Conservation (phyloP, 53 echinoderm and acorn worm genomes). For the Astropecten irregularis region DNA sequence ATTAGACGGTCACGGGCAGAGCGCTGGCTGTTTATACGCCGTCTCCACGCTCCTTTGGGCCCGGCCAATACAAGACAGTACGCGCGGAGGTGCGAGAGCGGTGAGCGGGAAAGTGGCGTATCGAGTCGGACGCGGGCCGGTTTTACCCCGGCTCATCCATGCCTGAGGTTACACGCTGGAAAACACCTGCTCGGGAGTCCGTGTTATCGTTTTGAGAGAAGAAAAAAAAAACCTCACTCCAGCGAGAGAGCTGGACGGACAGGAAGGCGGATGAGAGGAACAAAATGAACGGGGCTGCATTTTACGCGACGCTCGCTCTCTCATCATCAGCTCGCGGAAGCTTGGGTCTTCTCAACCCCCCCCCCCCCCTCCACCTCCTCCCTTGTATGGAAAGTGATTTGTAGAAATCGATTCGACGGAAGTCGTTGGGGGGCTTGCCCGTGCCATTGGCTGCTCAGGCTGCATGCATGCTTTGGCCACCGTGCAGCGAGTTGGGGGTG, state of each 20-base stretch:
- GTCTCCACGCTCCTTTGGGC: constrained; percentile 52
- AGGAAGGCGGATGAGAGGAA: constrained; percentile 52
- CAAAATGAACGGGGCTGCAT: constrained; percentile 51
- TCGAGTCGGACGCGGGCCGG: constrained; percentile 61
- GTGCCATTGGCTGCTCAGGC: constrained; percentile 50
- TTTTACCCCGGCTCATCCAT: constrained; percentile 62
- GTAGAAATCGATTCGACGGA: constrained; percentile 61
- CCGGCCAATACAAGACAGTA: constrained; percentile 4
- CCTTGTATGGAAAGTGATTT: constrained; percentile 54
- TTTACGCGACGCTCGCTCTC: constrained; percentile 23
- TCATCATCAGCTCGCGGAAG: not conserved
- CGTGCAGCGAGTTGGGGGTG: not conserved
- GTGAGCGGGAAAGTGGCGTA: constrained; percentile 66
- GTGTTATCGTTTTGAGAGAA: constrained; percentile 27
- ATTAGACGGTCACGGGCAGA: constrained; percentile 34
- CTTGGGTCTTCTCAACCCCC: not conserved
- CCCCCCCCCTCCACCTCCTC: constrained; percentile 12
- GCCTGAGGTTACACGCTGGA: constrained; percentile 49
- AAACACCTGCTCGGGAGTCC: constrained; percentile 48
- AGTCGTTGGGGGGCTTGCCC: constrained; percentile 50
- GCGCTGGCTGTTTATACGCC: constrained; percentile 58
- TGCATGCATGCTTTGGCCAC: constrained; percentile 54
- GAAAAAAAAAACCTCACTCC: not conserved
- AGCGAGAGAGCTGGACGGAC: not conserved
- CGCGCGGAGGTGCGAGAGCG: constrained; percentile 54